Percentiles rank a stretch among this genome's conserved stretches.
Conservation (phyloP, 1,140 invertebrate genomes). For the Hyposmocoma kahamanoa region DNA sequence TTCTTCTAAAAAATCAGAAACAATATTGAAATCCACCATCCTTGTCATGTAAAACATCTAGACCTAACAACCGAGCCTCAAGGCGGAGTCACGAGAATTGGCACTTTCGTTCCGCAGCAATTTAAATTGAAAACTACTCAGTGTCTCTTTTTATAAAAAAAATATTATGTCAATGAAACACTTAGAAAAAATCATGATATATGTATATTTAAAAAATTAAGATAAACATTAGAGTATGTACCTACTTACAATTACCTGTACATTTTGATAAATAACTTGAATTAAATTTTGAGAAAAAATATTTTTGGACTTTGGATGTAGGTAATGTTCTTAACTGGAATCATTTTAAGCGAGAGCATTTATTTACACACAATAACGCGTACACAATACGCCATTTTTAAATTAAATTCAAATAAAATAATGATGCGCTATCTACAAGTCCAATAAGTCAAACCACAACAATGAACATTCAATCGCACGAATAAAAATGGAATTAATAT, state of each 20-base stretch:
- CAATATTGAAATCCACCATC: too few species aligned
- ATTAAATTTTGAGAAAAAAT: constrained; percentile 44
- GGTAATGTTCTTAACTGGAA: constrained; percentile 24
- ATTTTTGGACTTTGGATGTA: constrained; percentile 45
- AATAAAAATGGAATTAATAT: constrained; percentile 6
- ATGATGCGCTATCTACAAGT: constrained; percentile 19
- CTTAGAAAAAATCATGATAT: constrained; percentile 54
- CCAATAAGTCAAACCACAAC: constrained; percentile 9
- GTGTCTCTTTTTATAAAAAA: too few species aligned
- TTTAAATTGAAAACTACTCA: too few species aligned
- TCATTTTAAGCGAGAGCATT: constrained; percentile 28
- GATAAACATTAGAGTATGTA: constrained; percentile 52
- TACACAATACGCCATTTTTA: constrained; percentile 16
- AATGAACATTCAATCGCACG: constrained; percentile 3
- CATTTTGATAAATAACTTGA: constrained; percentile 60
- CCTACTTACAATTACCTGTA: constrained; percentile 65
- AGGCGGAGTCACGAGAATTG: too few species aligned
- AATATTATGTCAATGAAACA: too few species aligned
- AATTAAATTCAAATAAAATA: constrained; percentile 19
- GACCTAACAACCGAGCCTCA: too few species aligned
- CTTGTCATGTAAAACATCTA: too few species aligned
- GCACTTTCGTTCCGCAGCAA: too few species aligned
- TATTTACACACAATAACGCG: constrained; percentile 34
- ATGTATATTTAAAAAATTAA: constrained; percentile 66
- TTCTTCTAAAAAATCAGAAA: too few species aligned